phyloP scores from a whole-genome alignment of 2,797 vertebrate genomes.

The Anolis apletophallus region DNA sequence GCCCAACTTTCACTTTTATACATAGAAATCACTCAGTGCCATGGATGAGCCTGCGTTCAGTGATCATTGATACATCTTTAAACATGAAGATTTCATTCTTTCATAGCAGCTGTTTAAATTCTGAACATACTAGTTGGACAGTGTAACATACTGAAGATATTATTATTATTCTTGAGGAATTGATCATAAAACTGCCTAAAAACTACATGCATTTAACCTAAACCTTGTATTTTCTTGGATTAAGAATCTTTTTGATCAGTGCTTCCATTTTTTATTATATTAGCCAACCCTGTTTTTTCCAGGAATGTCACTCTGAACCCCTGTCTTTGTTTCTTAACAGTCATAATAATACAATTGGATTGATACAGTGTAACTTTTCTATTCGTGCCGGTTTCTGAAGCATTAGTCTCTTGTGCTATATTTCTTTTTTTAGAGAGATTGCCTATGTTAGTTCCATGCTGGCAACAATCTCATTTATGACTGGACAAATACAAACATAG shows the following conservation, averaged over 20 bases:
- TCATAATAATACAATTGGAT: neutral
- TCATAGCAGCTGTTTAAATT: too few species aligned
- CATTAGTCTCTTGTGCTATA: neutral
- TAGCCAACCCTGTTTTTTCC: too few species aligned
- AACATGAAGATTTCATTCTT: too few species aligned
- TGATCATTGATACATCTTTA: too few species aligned
- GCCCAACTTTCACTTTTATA: too few species aligned
- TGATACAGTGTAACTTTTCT: neutral
- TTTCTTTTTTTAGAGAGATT: neutral
- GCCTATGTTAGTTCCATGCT: neutral
- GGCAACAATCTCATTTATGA: neutral
- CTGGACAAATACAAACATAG: neutral
- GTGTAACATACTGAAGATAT: neutral
- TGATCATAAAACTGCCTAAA: too few species aligned
- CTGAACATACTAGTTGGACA: neutral
- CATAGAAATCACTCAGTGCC: too few species aligned
- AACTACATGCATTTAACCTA: neutral
- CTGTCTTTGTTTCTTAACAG: neutral
- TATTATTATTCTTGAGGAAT: neutral
- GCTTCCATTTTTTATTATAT: neutral
- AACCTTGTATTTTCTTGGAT: neutral
- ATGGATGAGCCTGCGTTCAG: too few species aligned
- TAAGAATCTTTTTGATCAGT: neutral
- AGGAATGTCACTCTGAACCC: neutral
- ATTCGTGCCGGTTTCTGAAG: neutral